phyloP scores from a whole-genome alignment of 92 coral and sea anemone species.

The Phymanthus crucifer region DNA sequence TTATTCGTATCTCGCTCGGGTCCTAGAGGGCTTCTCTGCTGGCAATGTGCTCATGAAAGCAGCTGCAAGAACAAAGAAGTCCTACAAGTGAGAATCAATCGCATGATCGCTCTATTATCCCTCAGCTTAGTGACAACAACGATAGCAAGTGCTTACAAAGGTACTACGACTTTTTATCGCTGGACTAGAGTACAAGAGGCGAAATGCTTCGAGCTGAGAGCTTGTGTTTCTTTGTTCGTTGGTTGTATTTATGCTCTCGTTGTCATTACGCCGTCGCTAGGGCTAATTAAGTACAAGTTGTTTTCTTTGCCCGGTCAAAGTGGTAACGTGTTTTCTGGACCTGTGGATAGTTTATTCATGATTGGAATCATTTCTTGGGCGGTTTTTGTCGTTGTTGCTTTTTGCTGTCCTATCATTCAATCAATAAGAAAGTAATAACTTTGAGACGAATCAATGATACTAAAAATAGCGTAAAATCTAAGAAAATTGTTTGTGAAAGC shows the following conservation, averaged over 20 bases:
- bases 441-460: not conserved
- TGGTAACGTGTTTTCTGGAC: conserved; percentile 62
- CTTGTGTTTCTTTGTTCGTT: conserved; percentile 77
- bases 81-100: conserved; percentile 45
- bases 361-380: conserved; percentile 80
- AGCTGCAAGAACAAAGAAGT: conserved; percentile 57
- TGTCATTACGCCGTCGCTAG: conserved; percentile 71
- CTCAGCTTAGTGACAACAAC: conserved; percentile 54
- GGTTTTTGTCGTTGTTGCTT: conserved; percentile 61
- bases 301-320: conserved; percentile 63
- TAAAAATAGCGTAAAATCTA: too few species aligned
- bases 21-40: conserved; percentile 65
- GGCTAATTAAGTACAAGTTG: conserved; percentile 66
- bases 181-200: conserved; percentile 74
- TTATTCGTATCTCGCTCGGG: conserved; percentile 64
- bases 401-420: conserved; percentile 77
- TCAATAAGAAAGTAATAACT: conserved; percentile 35
- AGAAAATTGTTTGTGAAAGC: too few species aligned
- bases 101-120: conserved; percentile 49
- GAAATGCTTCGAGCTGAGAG: conserved; percentile 76
- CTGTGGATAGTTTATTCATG: conserved; percentile 76
- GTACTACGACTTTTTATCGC: conserved; percentile 71
- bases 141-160: conserved; percentile 65
- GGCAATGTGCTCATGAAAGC: conserved; percentile 65
- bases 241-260: conserved; percentile 67